These are phyloP conservation scores for Cydia splendana DNA, from an alignment of 1,140 invertebrate species.

Conservation along the genomic window DNA sequence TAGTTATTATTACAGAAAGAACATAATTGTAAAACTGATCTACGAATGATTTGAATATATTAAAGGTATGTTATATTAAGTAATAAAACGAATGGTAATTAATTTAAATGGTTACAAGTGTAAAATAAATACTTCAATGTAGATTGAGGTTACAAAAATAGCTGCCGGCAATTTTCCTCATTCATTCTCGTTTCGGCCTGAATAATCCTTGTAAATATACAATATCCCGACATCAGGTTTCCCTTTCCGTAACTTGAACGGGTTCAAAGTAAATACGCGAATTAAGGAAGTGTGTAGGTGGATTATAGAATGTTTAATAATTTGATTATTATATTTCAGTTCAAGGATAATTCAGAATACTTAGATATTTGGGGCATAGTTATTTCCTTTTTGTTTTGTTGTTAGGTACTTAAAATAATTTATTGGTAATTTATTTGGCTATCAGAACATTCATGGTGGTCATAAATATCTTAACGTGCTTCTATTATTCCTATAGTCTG, in stretches of 20 bases:
- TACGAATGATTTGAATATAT: not conserved
- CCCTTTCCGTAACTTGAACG: not conserved
- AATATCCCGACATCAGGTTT: not conserved
- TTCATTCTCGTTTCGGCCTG: not conserved
- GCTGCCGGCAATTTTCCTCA: constrained; percentile 4
- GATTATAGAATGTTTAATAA: too few species aligned
- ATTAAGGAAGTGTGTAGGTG: not conserved
- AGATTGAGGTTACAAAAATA: not conserved
- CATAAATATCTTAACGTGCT: too few species aligned
- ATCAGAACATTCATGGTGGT: too few species aligned
- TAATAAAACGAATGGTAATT: too few species aligned
- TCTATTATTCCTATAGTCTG: too few species aligned
- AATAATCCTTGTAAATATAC: not conserved
- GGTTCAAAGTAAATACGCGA: not conserved
- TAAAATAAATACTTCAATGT: not conserved
- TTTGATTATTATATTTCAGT: too few species aligned
- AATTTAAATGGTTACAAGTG: not conserved
- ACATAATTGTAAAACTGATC: not conserved
- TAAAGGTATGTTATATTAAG: not conserved
- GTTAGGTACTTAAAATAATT: too few species aligned
- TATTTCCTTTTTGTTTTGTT: too few species aligned
- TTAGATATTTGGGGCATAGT: too few species aligned
- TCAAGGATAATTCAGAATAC: too few species aligned
- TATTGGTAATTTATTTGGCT: too few species aligned
- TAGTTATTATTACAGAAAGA: not conserved